phyloP scores from a whole-genome alignment of 2,888 invertebrate genomes.

The Drosophila cognata region DNA sequence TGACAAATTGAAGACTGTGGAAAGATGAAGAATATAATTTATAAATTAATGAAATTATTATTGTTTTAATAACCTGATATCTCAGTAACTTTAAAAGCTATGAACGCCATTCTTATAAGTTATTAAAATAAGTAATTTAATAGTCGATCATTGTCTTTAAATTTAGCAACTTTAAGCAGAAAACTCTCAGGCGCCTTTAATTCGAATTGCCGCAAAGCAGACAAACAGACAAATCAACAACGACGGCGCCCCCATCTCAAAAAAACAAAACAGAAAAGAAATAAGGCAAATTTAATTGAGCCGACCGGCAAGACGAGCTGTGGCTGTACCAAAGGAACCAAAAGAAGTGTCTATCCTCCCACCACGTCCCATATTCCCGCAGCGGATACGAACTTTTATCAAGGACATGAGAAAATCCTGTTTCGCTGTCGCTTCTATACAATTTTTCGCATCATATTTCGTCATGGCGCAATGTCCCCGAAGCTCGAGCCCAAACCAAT shows the following conservation, averaged over 20 bases:
- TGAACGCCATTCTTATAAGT: not conserved
- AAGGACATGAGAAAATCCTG: conserved; percentile 65
- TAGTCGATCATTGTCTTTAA: not conserved
- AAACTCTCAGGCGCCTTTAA: conserved; percentile 44
- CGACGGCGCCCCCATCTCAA: conserved; percentile 4
- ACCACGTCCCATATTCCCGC: not conserved
- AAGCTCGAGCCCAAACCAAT: not conserved
- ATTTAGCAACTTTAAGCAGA: conserved; percentile 46
- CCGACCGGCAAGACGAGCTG: conserved; percentile 19
- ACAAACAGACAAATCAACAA: conserved; percentile 44
- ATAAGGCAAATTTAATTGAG: conserved; percentile 73
- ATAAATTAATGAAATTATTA: not conserved
- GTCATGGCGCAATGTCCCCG: not conserved
- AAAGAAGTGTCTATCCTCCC: not conserved
- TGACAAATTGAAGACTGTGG: too few relatives aligned
- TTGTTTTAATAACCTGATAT: not conserved
- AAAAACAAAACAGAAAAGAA: conserved; percentile 14
- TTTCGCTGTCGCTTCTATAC: conserved; percentile 22
- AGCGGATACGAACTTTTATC: conserved; percentile 40
- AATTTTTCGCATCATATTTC: conserved; percentile 49
- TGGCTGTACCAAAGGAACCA: conserved; percentile 4
- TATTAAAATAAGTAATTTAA: not conserved
- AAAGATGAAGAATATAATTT: not conserved
- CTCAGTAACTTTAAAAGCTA: not conserved
- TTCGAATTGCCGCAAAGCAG: conserved; percentile 46